These are phyloP conservation scores for Spea bombifrons DNA, from an alignment of 2,113 vertebrate genomes.

Conservation along the genomic window DNA sequence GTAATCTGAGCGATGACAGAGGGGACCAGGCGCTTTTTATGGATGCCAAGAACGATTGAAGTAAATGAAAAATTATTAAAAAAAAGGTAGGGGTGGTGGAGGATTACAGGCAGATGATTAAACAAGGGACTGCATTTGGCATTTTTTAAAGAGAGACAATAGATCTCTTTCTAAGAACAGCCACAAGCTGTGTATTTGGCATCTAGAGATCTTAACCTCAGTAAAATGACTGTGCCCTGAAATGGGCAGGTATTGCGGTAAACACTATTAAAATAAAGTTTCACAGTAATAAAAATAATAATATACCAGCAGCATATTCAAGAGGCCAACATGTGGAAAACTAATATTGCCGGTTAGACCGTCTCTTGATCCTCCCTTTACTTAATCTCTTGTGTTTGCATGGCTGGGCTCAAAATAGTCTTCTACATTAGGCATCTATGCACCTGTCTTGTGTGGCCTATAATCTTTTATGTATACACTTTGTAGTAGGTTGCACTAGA, in stretches of 20 bases:
- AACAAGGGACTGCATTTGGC: not conserved
- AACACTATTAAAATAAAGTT: not conserved
- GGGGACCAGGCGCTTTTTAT: constrained; percentile 17
- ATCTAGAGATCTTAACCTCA: not conserved
- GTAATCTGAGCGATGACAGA: constrained; percentile 36
- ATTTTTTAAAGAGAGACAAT: constrained; percentile 33
- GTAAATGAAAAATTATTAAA: constrained; percentile 45
- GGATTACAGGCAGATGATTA: constrained; percentile 37
- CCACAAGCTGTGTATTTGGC: not conserved
- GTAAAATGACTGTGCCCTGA: not conserved
- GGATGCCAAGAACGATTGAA: constrained; percentile 42
- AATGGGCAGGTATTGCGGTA: not conserved
- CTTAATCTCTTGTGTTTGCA: no score
- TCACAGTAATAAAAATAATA: not conserved
- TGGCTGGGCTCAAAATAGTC: no score
- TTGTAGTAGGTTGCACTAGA: no score
- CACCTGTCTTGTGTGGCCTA: no score
- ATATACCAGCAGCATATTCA: no score
- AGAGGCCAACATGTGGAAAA: no score
- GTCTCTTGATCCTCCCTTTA: no score
- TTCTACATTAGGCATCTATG: no score
- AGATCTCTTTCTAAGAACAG: constrained; percentile 27
- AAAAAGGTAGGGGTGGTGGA: not conserved
- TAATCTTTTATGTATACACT: no score
- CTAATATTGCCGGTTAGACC: no score